These are phyloP conservation scores for Catharus fuscescens DNA, from an alignment of 2,113 vertebrate species.

Conservation along the genomic window DNA sequence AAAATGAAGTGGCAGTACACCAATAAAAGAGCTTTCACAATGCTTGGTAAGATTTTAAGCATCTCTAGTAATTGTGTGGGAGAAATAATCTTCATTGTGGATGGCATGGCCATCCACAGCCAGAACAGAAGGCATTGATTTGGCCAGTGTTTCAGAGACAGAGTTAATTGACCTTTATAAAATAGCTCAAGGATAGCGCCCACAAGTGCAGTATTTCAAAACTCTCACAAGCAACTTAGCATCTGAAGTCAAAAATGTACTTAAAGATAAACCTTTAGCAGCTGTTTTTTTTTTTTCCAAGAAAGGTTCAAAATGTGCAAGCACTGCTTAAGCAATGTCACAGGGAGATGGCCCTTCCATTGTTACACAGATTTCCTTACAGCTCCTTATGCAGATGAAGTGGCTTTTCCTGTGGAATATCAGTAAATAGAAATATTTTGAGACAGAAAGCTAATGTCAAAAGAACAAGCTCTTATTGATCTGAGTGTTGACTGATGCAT, in stretches of 20 bases:
- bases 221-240: neutral
- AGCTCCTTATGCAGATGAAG: neutral
- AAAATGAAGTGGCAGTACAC: conserved; percentile 81
- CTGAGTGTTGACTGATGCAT: neutral
- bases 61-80: neutral
- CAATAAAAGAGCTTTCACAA: conserved; percentile 75
- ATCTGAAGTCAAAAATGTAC: neutral
- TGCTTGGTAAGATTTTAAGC: conserved; percentile 72
- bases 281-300: neutral
- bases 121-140: neutral
- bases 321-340: neutral
- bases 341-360: neutral
- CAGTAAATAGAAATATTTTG: neutral
- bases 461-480: neutral
- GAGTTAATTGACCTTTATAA: neutral
- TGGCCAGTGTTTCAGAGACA: neutral
- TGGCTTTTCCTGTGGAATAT: neutral
- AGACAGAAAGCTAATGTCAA: neutral
- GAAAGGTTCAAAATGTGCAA: neutral
- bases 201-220: neutral
- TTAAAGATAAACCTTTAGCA: neutral
- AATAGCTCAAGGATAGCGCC: neutral
- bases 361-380: neutral
- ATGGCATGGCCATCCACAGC: neutral
- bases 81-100: neutral